phyloP scores from a whole-genome alignment of 2,113 vertebrate species.

The Malurus alboscapulatus region DNA sequence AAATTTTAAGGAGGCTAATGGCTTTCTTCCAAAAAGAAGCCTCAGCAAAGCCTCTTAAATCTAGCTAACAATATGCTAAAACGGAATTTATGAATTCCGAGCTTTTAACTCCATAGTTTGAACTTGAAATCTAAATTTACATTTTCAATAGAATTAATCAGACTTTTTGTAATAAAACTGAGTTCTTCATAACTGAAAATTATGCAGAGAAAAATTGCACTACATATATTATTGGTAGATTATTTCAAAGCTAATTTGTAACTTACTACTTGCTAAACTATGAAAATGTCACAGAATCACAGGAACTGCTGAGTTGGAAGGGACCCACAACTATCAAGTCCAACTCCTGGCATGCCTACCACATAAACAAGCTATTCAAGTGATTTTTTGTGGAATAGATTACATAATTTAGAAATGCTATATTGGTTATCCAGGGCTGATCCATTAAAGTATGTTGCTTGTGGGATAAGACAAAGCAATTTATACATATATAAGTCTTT shows the following conservation, averaged over 20 bases:
- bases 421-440: not conserved
- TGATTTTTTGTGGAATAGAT: not conserved
- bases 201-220: not conserved
- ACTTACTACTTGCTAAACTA: not conserved
- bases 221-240: not conserved
- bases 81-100: not conserved
- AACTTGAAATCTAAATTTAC: constrained; percentile 4
- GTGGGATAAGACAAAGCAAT: not conserved
- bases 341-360: not conserved
- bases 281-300: not conserved
- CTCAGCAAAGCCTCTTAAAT: not conserved
- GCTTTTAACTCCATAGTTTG: not conserved
- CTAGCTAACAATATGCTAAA: not conserved
- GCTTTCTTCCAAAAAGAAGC: not conserved
- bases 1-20: not conserved
- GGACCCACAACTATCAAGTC: accelerated
- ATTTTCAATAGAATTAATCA: constrained; percentile 14
- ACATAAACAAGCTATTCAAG: not conserved
- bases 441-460: not conserved
- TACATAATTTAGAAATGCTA: not conserved
- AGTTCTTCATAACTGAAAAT: not conserved
- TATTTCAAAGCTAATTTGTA: not conserved
- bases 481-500: not conserved
- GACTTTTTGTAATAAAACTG: not conserved
- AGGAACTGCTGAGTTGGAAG: not conserved